These are phyloP conservation scores for Rhopalosiphum maidis DNA, from an alignment of 1,140 invertebrate genomes.

Conservation along the genomic window DNA sequence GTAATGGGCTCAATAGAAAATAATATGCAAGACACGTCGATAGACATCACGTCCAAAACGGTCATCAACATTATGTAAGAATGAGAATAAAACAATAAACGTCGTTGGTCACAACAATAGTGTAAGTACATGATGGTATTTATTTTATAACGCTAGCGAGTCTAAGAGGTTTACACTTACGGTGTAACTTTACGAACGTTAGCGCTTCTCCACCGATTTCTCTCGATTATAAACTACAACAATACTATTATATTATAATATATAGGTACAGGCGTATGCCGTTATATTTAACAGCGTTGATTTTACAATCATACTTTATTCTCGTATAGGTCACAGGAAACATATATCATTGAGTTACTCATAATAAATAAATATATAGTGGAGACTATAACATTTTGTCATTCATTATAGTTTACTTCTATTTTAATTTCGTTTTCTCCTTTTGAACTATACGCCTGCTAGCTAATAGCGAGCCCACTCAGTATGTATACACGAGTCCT, in stretches of 20 bases:
- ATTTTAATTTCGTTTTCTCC: not conserved
- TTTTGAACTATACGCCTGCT: not conserved
- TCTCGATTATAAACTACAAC: slow-evolving; percentile 12
- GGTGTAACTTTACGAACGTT: not conserved
- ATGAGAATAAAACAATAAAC: not conserved
- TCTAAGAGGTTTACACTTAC: not conserved
- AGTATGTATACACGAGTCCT: not conserved
- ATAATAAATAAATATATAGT: not conserved
- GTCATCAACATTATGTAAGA: not conserved
- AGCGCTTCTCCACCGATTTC: not conserved
- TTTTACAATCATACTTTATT: not conserved
- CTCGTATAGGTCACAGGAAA: not conserved
- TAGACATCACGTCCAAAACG: not conserved
- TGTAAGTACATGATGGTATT: not conserved
- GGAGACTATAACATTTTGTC: not conserved
- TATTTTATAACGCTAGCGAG: not conserved
- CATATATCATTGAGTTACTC: not conserved
- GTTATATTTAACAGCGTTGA: not conserved
- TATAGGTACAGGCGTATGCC: not conserved
- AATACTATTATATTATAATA: not conserved
- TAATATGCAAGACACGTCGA: not conserved
- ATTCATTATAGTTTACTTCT: not conserved
- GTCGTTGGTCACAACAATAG: not conserved
- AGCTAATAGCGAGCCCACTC: not conserved
- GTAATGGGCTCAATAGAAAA: not conserved